Base-by-base conservation (phyloP, 92 coral and sea anemone genomes). In the Epizoanthus rinbou region DNA sequence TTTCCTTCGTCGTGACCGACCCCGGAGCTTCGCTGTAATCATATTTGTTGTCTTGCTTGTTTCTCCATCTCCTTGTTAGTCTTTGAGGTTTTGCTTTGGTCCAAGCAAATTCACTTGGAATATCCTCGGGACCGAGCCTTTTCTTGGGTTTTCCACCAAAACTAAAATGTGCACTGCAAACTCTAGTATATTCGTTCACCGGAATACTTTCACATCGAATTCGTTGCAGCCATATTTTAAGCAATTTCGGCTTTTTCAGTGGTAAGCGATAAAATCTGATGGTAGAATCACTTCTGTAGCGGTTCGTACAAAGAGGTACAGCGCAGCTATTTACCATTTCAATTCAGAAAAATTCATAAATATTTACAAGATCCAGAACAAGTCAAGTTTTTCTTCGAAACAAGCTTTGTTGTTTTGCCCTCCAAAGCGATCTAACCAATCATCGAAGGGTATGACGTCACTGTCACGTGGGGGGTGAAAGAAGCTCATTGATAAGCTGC, bases 201-300 rank as follows among this genome's bases (percentile, higher is more conserved):
- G 85, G 85, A 17, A 80, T 80, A 73, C 85, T 80, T 57, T 64
- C 37, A 73, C 85, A 80, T n/a, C 43, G 81, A 75, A 75, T 75
- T 35, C 68, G 25, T 5, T 33, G 21, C 24, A 54, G 68, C 81
- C 68, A 75, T 75, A 22, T 35, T 19, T 75, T 75, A 22, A 75
- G 35, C 18, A 75, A 54, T 35, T 28, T 80, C 75, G 62, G 62
- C 2, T 80, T 80, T 79, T 59, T 58, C 72, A 79, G 53, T 28
- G 72, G 83, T 53, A 79, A 41, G 19, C 73, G 83, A 60, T 79
- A 79, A 60, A 78, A 78, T 3, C 53, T 21, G n/a, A 79, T 24
- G 2, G 58, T 0, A 0, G 58, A 53, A 53, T 28, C 31, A 28
- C 1, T 28, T 28, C 31, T 28, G 31, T 28, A 28, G 31, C 31